These are phyloP conservation scores for Chrosomus eos DNA, from an alignment of 2,797 vertebrate genomes.

Conservation along the genomic window DNA sequence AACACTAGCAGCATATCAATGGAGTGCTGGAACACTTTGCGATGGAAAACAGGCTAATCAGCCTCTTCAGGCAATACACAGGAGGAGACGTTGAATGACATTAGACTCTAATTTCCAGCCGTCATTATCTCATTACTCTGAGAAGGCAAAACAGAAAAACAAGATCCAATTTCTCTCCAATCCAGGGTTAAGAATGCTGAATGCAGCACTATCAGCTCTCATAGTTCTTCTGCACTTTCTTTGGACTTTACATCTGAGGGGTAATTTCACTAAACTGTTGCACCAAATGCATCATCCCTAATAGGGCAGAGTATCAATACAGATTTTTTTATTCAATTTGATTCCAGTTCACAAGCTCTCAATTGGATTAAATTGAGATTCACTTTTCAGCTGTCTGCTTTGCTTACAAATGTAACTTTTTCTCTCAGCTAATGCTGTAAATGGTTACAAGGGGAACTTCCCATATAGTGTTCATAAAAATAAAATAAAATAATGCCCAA, in stretches of 20 bases:
- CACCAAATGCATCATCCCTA: background rate
- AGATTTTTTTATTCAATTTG: background rate
- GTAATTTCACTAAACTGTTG: slow-evolving; percentile 30
- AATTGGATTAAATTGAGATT: background rate
- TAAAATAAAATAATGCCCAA: background rate
- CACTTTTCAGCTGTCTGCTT: background rate
- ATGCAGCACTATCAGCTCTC: slow-evolving; percentile 36
- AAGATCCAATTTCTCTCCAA: slow-evolving; percentile 60
- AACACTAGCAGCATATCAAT: slow-evolving; percentile 56
- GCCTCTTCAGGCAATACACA: slow-evolving; percentile 64
- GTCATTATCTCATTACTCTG: slow-evolving; percentile 65
- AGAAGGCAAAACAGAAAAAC: slow-evolving; percentile 61
- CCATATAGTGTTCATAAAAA: background rate
- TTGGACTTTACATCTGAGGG: slow-evolving; percentile 27
- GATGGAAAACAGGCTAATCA: slow-evolving; percentile 63
- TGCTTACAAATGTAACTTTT: background rate
- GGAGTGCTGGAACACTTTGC: slow-evolving; percentile 58
- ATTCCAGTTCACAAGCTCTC: background rate
- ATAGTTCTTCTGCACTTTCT: slow-evolving; percentile 8
- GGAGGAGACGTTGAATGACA: slow-evolving; percentile 61
- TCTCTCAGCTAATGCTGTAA: background rate
- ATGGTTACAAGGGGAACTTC: background rate
- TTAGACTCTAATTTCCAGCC: slow-evolving; percentile 63
- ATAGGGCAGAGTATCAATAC: background rate
- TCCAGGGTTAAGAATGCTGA: slow-evolving; percentile 35